These are phyloP conservation scores for Rhombomys opimus DNA, from an alignment of 2,113 vertebrate genomes.

Conservation along the genomic window DNA sequence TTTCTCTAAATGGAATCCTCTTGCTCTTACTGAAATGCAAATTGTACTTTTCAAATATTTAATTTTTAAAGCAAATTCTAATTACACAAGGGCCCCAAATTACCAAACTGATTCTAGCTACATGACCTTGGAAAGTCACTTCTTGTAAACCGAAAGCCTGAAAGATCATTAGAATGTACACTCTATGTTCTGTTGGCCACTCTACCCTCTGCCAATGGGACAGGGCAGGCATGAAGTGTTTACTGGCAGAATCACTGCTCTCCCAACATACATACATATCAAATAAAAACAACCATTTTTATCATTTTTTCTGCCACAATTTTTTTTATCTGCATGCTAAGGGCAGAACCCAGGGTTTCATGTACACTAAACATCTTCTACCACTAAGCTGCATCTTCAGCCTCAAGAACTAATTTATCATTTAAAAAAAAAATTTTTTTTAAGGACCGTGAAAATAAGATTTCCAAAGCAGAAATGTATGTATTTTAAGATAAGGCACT, in stretches of 20 bases:
- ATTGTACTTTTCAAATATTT: constrained; percentile 56
- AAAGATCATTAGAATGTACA: constrained; percentile 30
- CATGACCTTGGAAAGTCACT: constrained; percentile 65
- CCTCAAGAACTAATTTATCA: neutral
- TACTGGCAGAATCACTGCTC: neutral
- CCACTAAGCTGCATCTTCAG: neutral
- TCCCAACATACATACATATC: neutral
- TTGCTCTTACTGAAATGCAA: constrained; percentile 38
- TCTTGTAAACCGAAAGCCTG: constrained; percentile 54
- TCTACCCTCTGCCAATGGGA: neutral
- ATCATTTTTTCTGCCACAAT: neutral
- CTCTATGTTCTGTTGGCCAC: neutral
- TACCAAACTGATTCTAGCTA: constrained; percentile 60
- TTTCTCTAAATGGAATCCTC: constrained; percentile 26
- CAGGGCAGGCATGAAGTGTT: neutral
- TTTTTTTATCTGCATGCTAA: neutral
- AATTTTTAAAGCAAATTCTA: constrained; percentile 66
- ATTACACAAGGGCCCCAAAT: constrained; percentile 58
- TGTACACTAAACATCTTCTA: neutral
- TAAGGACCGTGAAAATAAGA: constrained; percentile 44
- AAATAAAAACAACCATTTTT: constrained; percentile 8
- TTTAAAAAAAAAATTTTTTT: neutral
- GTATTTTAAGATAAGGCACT: constrained; percentile 40
- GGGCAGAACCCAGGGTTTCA: neutral
- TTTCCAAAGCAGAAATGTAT: neutral